Base-by-base conservation (phyloP, 2,797 vertebrate genomes). In the Thunnus albacares region DNA sequence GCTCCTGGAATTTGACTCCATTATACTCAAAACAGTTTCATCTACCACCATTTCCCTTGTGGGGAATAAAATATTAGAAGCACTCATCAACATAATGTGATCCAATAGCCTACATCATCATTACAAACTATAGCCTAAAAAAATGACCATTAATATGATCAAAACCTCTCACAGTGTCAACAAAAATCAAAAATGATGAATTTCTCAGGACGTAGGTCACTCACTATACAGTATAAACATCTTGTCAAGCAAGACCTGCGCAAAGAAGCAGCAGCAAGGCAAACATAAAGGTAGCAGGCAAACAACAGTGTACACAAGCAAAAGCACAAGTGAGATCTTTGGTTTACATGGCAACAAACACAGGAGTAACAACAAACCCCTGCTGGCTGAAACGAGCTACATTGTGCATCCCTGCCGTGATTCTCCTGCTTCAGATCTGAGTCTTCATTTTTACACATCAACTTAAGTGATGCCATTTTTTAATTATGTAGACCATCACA, bases 291-390 rank as follows among this genome's bases (percentile, higher is more conserved):
- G 7, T 11, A 11, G 12, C 28, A 38, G 17, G 8, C 22, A 33
- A 59, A 52, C 43, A 55, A 12, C 35, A 60, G n/a, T 0, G 2
- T 4, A 22, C 12, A 6, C 5, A 64, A 59, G 24, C 10, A 47
- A 26, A 28, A 35, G 18, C 17, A 38, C 38, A 62, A 8, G 22
- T 10, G n/a, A 38, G 13, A 30, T 56, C 4, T 15, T 15, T 55
- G 22, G 60, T 65, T 65, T 55, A 60, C 64, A 64, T 35, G 49
- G 41, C 22, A 70, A 55, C 22, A 49, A 26, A 53, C 9, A 12
- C 24, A 18, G 5, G 26, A 77, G 28, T 6, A 55, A 65, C 52
- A 65, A n/a, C n/a, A 1, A 3, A 4, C 35, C 38, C 55, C 49
- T 10, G 22, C 45, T 20, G 35, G n/a, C 6, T 51, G 59, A 30